Conservation (phyloP, 2,888 invertebrate genomes). For the Noctua janthina region DNA sequence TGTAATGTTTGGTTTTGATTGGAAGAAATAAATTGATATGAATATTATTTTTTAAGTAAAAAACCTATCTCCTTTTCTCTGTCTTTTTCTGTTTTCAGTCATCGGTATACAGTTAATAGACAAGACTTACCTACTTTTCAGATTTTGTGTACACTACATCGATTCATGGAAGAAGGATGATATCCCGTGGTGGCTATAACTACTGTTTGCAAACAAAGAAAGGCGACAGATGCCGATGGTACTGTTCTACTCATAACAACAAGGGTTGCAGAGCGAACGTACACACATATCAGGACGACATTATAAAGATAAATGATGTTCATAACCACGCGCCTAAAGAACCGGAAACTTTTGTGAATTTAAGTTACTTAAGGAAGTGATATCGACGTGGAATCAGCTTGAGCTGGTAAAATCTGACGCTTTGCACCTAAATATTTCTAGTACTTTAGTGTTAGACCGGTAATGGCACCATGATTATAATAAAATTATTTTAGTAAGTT, state of each 20-base stretch:
- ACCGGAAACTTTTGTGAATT: background rate
- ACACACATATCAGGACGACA: constrained; percentile 11
- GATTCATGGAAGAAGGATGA: constrained; percentile 32
- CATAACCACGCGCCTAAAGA: constrained; percentile 34
- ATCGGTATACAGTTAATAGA: background rate
- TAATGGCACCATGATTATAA: constrained; percentile 49
- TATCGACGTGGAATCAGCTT: background rate
- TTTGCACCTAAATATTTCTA: background rate
- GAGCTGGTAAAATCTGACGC: background rate
- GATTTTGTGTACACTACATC: constrained; percentile 30
- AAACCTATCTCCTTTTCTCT: background rate
- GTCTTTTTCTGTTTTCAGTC: background rate
- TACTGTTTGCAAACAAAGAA: constrained; percentile 27
- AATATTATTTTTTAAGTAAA: background rate
- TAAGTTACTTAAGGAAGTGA: background rate
- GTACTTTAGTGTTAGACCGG: background rate
- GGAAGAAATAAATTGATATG: background rate
- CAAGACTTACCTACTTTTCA: background rate
- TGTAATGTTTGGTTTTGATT: background rate
- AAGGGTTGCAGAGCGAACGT: constrained; percentile 62
- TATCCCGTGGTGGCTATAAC: constrained; percentile 30
- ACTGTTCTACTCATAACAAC: constrained; percentile 64
- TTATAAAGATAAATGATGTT: constrained; percentile 20
- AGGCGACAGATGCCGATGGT: constrained; percentile 54
- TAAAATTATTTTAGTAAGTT: background rate